These are phyloP conservation scores for Anableps anableps DNA, from an alignment of 2,797 vertebrate genomes.

Conservation along the genomic window DNA sequence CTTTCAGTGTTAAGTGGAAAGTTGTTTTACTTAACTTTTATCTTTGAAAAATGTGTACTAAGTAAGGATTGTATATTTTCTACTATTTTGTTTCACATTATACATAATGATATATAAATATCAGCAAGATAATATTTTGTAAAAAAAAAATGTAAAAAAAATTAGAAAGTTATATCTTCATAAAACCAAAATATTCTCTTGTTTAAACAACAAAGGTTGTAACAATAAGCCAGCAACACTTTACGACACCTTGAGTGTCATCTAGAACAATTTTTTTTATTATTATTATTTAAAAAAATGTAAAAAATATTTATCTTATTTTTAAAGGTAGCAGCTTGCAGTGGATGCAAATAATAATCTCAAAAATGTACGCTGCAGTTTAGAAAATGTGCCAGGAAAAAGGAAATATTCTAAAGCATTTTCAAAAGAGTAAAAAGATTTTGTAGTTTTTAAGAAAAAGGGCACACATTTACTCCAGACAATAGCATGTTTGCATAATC, in stretches of 20 bases:
- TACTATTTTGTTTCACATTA: no score
- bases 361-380: background rate
- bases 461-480: background rate
- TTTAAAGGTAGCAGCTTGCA: background rate
- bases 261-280: background rate
- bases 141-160: background rate
- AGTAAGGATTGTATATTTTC: no score
- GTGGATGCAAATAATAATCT: no score
- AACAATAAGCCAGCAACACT: background rate
- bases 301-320: background rate
- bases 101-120: background rate
- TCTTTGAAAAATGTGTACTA: no score
- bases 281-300: background rate
- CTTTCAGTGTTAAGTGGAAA: no score
- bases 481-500: background rate
- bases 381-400: background rate
- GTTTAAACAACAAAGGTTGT: background rate
- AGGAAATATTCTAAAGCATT: background rate
- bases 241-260: background rate
- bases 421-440: background rate
- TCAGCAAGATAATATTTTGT: background rate
- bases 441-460: background rate
- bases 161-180: background rate
- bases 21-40: no score
- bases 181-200: background rate